These are phyloP conservation scores for Xanthorhoe spadicearia DNA, from an alignment of 2,888 invertebrate genomes.

Conservation along the genomic window DNA sequence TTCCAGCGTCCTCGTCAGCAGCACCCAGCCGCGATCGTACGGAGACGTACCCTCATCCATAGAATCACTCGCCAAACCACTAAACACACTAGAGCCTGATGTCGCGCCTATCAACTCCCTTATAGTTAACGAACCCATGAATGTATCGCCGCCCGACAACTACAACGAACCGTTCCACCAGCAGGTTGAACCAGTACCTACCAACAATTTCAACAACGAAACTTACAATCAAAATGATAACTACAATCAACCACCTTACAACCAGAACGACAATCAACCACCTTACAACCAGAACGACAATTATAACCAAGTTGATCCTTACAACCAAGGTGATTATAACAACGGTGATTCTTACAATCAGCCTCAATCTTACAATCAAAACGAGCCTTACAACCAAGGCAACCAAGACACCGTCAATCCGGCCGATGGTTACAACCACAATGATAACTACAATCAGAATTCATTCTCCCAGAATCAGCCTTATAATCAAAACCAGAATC, in stretches of 20 bases:
- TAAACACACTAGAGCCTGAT: conserved; percentile 1
- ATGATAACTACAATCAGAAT: conserved; percentile 35
- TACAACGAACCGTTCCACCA: conserved; percentile 22
- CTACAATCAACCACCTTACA: conserved; percentile 23
- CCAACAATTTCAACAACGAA: conserved; percentile 18
- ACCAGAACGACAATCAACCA: conserved; percentile 26
- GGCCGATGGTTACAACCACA: conserved; percentile 23
- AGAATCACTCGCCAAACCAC: conserved; percentile 27
- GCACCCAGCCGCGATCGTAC: conserved; percentile 68
- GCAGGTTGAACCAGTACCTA: conserved; percentile 23
- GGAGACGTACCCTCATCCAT: conserved; percentile 59
- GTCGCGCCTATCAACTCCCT: not conserved
- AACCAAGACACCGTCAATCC: conserved; percentile 35
- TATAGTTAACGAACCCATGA: conserved; percentile 22
- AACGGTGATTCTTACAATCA: conserved; percentile 14
- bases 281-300: conserved; percentile 25
- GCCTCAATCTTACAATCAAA: conserved; percentile 23
- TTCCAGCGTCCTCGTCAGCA: conserved; percentile 59
- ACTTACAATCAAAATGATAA: conserved; percentile 32
- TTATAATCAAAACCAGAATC: conserved; percentile 32
- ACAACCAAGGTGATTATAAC: conserved; percentile 28
- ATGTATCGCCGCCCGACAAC: conserved; percentile 11
- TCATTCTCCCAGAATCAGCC: conserved; percentile 18
- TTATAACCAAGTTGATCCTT: conserved; percentile 32
- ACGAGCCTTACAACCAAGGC: conserved; percentile 26